phyloP scores from a whole-genome alignment of 2,113 vertebrate species.

The Ciconia stormi region DNA sequence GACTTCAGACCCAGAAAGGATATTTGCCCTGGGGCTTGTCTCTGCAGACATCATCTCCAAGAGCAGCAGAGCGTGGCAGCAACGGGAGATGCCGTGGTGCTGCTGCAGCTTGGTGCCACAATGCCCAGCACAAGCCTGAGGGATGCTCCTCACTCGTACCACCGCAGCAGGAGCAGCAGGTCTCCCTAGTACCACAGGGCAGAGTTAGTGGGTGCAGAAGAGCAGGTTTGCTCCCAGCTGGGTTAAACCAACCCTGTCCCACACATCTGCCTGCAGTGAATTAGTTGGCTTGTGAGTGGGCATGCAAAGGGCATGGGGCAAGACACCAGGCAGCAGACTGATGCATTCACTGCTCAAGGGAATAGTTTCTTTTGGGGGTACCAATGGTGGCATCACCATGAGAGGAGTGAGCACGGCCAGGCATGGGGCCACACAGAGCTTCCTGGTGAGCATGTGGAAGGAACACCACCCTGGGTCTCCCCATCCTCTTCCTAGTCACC shows the following conservation, averaged over 20 bases:
- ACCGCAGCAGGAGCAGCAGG: neutral
- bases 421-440: rapidly evolving
- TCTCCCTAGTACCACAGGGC: too few relatives aligned
- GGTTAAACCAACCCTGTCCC: neutral
- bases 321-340: neutral
- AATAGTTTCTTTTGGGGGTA: neutral
- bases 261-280: neutral
- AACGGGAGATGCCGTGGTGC: rapidly evolving
- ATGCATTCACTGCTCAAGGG: neutral
- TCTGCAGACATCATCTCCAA: neutral
- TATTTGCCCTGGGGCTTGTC: neutral
- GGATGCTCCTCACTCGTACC: neutral
- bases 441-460: neutral
- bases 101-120: neutral
- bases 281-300: neutral
- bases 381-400: neutral
- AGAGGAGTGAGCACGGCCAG: neutral
- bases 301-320: neutral
- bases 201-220: neutral
- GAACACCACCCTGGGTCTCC: neutral
- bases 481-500: too few relatives aligned
- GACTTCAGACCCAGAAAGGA: neutral
- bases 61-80: neutral
- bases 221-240: neutral
- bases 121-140: too few relatives aligned